Conservation (phyloP, 1,140 invertebrate genomes). For the Hypsibius dujardini region DNA sequence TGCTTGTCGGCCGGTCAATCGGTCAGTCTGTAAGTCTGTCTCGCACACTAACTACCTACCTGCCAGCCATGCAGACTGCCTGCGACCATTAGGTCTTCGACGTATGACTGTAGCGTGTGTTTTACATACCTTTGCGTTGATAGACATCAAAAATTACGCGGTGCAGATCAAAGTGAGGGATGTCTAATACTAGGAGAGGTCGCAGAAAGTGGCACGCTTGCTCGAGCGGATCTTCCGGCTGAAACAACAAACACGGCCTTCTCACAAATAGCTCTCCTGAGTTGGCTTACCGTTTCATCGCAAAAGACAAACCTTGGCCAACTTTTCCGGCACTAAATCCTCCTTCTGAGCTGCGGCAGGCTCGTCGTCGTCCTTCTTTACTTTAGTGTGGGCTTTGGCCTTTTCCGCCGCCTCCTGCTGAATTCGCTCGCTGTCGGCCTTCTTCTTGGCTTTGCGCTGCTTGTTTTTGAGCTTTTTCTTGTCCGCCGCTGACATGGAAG, state of each 20-base stretch:
- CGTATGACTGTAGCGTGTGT: not conserved
- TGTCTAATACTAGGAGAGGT: slow-evolving; percentile 65
- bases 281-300: not conserved
- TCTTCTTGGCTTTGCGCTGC: slow-evolving; percentile 77
- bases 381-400: slow-evolving; percentile 18
- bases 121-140: slow-evolving; percentile 59
- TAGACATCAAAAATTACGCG: slow-evolving; percentile 93
- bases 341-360: slow-evolving; percentile 46
- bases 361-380: slow-evolving; percentile 23
- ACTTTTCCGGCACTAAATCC: slow-evolving; percentile 78
- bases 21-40: no score
- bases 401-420: slow-evolving; percentile 31
- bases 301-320: slow-evolving; percentile 48
- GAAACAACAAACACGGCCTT: slow-evolving; percentile 24
- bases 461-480: slow-evolving; percentile 86
- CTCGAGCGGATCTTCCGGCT: slow-evolving; percentile 71
- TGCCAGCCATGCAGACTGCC: no score
- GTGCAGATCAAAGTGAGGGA: slow-evolving; percentile 77
- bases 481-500: slow-evolving; percentile 58
- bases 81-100: no score
- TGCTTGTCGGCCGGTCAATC: no score
- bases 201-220: slow-evolving; percentile 82
- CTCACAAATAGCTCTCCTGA: not conserved
- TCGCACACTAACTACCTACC: no score
- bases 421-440: slow-evolving; percentile 47